Evolutionary conservation across 2,888 invertebrate species (phyloP).

Genomic region (Eupithecia insigniata): DNA sequence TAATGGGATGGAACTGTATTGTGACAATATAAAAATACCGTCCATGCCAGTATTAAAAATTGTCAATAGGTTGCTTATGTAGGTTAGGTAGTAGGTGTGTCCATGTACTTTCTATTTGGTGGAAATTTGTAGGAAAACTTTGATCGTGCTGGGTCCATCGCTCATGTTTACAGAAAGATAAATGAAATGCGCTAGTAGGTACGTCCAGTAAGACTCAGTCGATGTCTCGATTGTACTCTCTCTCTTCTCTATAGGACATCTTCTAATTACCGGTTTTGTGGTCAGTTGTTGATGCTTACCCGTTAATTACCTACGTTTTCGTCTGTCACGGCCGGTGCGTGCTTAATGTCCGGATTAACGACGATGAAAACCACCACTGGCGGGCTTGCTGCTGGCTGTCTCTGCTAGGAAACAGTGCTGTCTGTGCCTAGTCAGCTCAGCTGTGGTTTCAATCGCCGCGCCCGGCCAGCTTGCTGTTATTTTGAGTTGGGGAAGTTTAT

Average conservation of each 20-base stretch:
- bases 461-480: no score
- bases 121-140: not conserved
- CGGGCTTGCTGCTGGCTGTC: not conserved
- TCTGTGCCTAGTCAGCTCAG: no score
- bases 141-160: not conserved
- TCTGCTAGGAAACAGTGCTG: not conserved
- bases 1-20: not conserved
- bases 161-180: not conserved
- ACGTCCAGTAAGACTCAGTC: not conserved
- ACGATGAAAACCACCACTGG: constrained; percentile 42
- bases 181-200: not conserved
- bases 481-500: no score
- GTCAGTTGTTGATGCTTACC: constrained; percentile 56
- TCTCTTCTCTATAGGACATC: not conserved
- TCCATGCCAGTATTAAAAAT: no score
- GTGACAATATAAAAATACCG: no score
- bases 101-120: not conserved
- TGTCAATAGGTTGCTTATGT: not conserved
- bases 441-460: no score
- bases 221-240: not conserved
- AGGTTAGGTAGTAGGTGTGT: no score
- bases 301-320: constrained; percentile 80
- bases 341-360: constrained; percentile 76
- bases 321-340: constrained; percentile 78
- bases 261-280: constrained; percentile 5